Evolutionary conservation across 2,888 invertebrate genomes (phyloP).

Genomic region (Artemia sinica): DNA sequence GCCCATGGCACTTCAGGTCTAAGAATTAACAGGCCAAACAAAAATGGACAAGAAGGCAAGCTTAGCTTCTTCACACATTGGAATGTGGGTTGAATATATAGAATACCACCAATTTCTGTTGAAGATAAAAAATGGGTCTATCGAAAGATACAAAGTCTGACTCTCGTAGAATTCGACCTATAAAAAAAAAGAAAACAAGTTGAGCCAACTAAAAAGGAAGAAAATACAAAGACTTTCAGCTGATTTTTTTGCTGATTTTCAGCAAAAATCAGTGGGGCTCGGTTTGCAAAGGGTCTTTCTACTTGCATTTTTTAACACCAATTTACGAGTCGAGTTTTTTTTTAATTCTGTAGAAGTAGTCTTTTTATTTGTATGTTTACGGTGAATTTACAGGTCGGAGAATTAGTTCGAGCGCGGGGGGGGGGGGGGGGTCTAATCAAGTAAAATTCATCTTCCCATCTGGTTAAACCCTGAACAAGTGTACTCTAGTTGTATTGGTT

Average conservation of each 20-base stretch:
- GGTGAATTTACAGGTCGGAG: too few relatives aligned
- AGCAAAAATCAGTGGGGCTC: too few relatives aligned
- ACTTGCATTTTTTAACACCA: too few relatives aligned
- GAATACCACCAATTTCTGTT: constrained; percentile 57
- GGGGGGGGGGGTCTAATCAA: too few relatives aligned
- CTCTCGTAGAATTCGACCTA: constrained; percentile 36
- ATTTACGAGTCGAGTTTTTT: too few relatives aligned
- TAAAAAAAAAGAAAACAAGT: constrained; percentile 19
- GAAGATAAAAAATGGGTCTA: constrained; percentile 44
- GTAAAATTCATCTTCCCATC: too few relatives aligned
- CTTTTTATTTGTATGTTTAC: too few relatives aligned
- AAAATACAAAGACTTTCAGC: constrained; percentile 23
- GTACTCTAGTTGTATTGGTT: too few relatives aligned
- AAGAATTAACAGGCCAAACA: constrained; percentile 60
- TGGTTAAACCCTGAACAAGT: too few relatives aligned
- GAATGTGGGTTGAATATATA: constrained; percentile 59
- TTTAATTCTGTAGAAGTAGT: too few relatives aligned
- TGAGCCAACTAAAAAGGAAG: constrained; percentile 13
- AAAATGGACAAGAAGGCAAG: constrained; percentile 51
- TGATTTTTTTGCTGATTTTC: background rate
- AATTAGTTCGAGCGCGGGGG: too few relatives aligned
- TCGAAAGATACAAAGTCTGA: constrained; percentile 49
- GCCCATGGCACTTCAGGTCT: constrained; percentile 68
- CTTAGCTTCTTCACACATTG: constrained; percentile 60
- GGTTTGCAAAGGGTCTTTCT: too few relatives aligned